These are phyloP conservation scores for Ypsolopha sequella DNA, from an alignment of 2,888 invertebrate genomes.

Conservation along the genomic window DNA sequence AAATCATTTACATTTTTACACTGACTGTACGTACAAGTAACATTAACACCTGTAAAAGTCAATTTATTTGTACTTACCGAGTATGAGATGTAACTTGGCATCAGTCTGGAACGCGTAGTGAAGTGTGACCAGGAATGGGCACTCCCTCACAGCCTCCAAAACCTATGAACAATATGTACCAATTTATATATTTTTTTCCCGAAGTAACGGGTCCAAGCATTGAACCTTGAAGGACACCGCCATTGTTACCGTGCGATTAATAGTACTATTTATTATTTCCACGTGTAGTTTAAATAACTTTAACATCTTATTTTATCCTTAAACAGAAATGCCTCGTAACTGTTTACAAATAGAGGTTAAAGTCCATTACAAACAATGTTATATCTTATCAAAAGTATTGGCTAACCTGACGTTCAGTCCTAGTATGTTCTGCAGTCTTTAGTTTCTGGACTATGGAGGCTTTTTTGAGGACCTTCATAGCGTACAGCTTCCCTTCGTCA, in stretches of 20 bases:
- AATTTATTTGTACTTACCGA: conserved; percentile 77
- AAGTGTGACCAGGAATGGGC: conserved; percentile 95
- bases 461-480: conserved; percentile 98
- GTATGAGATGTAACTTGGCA: conserved; percentile 94
- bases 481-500: conserved; percentile 92
- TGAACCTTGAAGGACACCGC: not conserved
- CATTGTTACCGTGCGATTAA: too few relatives aligned
- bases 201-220: not conserved
- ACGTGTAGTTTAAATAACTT: too few relatives aligned
- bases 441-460: conserved; percentile 94
- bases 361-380: too few relatives aligned
- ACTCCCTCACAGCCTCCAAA: conserved; percentile 92
- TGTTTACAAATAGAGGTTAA: too few relatives aligned
- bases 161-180: conserved; percentile 64
- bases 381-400: too few relatives aligned
- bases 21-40: too few relatives aligned
- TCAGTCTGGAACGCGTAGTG: conserved; percentile 99
- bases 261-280: too few relatives aligned
- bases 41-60: too few relatives aligned
- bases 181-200: not conserved
- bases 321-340: too few relatives aligned
- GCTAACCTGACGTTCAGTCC: conserved; percentile 90
- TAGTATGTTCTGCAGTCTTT: conserved; percentile 96
- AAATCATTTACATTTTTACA: too few relatives aligned
- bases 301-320: too few relatives aligned